A percentile compares a stretch with the other conserved stretches of the same genome.
These are phyloP conservation scores for Acanthococcus lagerstroemiae DNA, from an alignment of 2,888 invertebrate genomes.

Conservation along the genomic window DNA sequence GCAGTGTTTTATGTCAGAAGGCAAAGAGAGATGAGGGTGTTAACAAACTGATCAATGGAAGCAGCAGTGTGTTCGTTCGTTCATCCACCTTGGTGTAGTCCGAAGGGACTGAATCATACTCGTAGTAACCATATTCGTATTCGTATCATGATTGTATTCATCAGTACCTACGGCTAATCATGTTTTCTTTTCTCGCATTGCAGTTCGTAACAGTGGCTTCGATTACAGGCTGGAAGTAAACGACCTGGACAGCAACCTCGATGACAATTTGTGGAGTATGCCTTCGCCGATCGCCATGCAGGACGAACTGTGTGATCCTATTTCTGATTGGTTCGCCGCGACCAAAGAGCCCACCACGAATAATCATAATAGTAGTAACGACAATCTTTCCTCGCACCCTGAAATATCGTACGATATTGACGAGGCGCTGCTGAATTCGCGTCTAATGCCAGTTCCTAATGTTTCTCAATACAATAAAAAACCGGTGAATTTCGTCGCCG, in stretches of 20 bases:
- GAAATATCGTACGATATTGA: constrained; percentile 14
- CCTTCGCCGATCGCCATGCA: constrained; percentile 22
- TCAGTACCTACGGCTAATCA: not conserved
- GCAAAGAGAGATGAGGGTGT: no score
- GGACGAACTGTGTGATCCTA: constrained; percentile 32
- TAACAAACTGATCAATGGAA: no score
- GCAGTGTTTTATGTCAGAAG: no score
- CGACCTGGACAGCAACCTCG: constrained; percentile 29
- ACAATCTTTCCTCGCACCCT: constrained; percentile 7
- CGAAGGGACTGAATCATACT: no score
- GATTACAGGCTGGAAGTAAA: constrained; percentile 17
- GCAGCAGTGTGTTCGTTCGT: no score
- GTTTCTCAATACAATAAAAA: not conserved
- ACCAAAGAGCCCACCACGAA: constrained; percentile 14
- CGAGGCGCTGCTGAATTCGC: constrained; percentile 12
- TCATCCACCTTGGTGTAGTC: no score
- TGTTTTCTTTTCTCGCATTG: constrained; percentile 9
- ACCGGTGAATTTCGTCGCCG: not conserved
- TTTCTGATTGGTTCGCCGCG: constrained; percentile 28
- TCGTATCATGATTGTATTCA: not conserved
- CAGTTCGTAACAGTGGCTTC: constrained; percentile 20
- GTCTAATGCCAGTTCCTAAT: constrained; percentile 14
- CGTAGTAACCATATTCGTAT: no score
- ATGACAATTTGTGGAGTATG: constrained; percentile 29
- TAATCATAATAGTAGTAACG: constrained; percentile 3